Percentiles rank a stretch among this genome's conserved stretches.
phyloP scores from a whole-genome alignment of 2,888 invertebrate species.

The Leptura quadrifasciata region DNA sequence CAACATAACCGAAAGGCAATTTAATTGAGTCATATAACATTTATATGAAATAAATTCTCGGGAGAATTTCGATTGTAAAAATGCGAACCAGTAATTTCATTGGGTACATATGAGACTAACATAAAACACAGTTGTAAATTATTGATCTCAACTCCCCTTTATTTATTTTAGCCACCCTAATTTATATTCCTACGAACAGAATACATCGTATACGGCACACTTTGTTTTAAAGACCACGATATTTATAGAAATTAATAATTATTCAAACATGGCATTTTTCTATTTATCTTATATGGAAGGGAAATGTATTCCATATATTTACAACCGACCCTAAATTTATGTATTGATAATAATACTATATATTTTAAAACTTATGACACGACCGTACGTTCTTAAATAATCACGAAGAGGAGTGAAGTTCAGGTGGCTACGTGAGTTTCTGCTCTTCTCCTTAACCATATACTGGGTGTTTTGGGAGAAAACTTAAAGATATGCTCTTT shows the following conservation, averaged over 20 bases:
- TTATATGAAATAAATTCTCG: constrained; percentile 70
- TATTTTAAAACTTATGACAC: neutral
- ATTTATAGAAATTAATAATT: constrained; percentile 38
- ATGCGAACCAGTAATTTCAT: constrained; percentile 70
- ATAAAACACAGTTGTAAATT: constrained; percentile 72
- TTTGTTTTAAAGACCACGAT: constrained; percentile 37
- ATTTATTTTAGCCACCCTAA: constrained; percentile 72
- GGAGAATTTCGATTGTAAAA: constrained; percentile 71
- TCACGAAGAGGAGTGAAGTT: no score
- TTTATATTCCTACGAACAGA: constrained; percentile 35
- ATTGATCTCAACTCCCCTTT: constrained; percentile 72
- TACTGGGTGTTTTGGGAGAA: no score
- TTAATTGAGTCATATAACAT: constrained; percentile 71
- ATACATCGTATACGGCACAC: constrained; percentile 33
- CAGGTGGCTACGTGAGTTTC: no score
- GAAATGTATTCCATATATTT: neutral
- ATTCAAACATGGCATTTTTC: constrained; percentile 19
- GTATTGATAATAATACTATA: neutral
- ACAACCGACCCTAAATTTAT: neutral
- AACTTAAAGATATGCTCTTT: no score
- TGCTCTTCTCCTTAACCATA: no score
- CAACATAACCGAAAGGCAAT: constrained; percentile 64
- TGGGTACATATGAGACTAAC: constrained; percentile 69
- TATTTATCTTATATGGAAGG: constrained; percentile 18
- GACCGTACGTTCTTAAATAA: no score